A percentile compares a stretch with the other conserved stretches of the same genome.
Conservation (phyloP, 2,888 invertebrate species). For the Dromius quadrimaculatus region DNA sequence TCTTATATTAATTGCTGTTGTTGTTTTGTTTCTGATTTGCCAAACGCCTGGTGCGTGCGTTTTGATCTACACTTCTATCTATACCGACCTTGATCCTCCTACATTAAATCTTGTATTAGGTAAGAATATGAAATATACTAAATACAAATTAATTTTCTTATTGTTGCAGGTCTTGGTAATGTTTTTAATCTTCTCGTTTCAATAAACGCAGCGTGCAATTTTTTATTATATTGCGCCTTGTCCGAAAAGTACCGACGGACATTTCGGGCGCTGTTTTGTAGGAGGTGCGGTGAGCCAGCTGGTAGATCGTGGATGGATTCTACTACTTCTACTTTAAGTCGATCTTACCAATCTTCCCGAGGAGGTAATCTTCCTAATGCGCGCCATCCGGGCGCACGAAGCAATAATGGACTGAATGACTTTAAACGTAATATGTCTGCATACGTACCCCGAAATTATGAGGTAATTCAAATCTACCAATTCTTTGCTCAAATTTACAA, state of each 20-base stretch:
- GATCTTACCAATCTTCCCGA: neutral
- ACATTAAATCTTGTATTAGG: conserved; percentile 61
- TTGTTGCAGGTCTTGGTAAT: conserved; percentile 72
- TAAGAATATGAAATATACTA: conserved; percentile 54
- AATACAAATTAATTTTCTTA: conserved; percentile 10
- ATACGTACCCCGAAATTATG: conserved; percentile 65
- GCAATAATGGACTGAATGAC: conserved; percentile 52
- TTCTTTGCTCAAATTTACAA: neutral
- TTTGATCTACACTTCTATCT: conserved; percentile 69
- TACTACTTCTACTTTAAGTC: conserved; percentile 52
- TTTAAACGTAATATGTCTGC: conserved; percentile 61
- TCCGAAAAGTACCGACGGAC: conserved; percentile 80
- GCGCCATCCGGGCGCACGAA: neutral
- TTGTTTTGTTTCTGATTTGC: conserved; percentile 80
- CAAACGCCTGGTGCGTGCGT: conserved; percentile 77
- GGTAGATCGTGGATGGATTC: conserved; percentile 59
- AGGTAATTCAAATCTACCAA: conserved; percentile 62
- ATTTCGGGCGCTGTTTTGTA: conserved; percentile 62
- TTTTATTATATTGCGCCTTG: conserved; percentile 81
- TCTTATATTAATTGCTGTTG: conserved; percentile 80
- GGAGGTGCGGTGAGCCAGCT: conserved; percentile 53
- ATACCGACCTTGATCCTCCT: conserved; percentile 54
- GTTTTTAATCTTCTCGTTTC: conserved; percentile 78
- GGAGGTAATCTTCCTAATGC: neutral
- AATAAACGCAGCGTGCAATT: conserved; percentile 82